phyloP scores from a whole-genome alignment of 2,797 vertebrate genomes.

The Neostethus bicornis region DNA sequence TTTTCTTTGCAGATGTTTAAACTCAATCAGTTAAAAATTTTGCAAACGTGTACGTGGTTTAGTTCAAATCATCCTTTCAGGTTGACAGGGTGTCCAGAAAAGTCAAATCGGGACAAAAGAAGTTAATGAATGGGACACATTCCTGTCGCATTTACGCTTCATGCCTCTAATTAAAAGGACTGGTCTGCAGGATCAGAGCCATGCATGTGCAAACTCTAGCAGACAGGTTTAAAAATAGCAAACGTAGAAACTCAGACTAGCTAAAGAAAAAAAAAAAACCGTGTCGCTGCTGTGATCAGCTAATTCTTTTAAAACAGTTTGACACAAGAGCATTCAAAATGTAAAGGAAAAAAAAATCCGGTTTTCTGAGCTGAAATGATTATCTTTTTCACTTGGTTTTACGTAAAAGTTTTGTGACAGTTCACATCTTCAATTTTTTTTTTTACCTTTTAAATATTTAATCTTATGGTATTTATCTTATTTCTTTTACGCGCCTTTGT shows the following conservation, averaged over 20 bases:
- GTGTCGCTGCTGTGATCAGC: neutral
- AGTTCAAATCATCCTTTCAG: conserved; percentile 44
- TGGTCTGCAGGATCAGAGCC: conserved; percentile 17
- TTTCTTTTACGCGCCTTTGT: too few relatives aligned
- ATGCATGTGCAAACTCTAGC: conserved; percentile 9
- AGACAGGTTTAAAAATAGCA: conserved; percentile 56
- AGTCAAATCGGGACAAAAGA: conserved; percentile 45
- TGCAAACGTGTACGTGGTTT: conserved; percentile 59
- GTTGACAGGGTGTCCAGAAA: conserved; percentile 43
- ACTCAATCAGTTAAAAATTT: conserved; percentile 25
- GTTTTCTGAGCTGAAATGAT: too few relatives aligned
- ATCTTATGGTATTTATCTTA: too few relatives aligned
- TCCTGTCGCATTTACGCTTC: conserved; percentile 41
- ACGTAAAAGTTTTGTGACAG: too few relatives aligned
- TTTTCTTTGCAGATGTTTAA: neutral
- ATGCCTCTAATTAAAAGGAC: conserved; percentile 13
- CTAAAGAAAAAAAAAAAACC: conserved; percentile 7
- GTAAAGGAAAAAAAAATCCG: too few relatives aligned
- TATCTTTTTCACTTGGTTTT: too few relatives aligned
- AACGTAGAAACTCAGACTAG: conserved; percentile 10
- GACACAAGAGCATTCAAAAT: too few relatives aligned
- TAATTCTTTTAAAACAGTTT: too few relatives aligned
- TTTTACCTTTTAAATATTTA: too few relatives aligned
- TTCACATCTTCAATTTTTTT: too few relatives aligned
- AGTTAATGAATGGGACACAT: conserved; percentile 49